Conservation (phyloP, 1,140 invertebrate species). For the Ips nitidus region DNA sequence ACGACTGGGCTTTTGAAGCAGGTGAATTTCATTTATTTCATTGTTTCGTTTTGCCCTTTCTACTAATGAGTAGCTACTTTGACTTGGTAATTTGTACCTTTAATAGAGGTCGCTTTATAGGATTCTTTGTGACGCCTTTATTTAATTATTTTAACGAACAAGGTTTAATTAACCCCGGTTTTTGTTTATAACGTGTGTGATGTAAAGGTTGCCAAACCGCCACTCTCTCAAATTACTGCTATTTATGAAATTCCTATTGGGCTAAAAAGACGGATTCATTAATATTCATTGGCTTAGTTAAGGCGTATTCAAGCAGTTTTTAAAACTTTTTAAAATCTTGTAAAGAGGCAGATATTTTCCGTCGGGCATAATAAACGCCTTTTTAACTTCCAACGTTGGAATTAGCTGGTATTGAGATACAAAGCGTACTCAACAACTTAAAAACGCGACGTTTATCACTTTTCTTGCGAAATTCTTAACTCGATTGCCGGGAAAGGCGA, state of each 20-base stretch:
- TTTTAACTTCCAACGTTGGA: slow-evolving; percentile 30
- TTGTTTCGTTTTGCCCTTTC: too few relatives aligned
- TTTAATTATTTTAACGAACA: too few relatives aligned
- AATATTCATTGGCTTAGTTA: slow-evolving; percentile 38
- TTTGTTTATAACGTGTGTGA: too few relatives aligned
- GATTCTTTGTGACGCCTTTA: too few relatives aligned
- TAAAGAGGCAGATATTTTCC: slow-evolving; percentile 26
- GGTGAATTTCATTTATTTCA: too few relatives aligned
- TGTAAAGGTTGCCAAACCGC: too few relatives aligned
- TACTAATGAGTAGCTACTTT: too few relatives aligned
- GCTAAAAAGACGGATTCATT: slow-evolving; percentile 16
- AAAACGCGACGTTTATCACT: slow-evolving; percentile 36
- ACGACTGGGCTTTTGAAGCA: too few relatives aligned
- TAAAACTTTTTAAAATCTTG: slow-evolving; percentile 33
- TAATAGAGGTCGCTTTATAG: too few relatives aligned
- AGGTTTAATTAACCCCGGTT: too few relatives aligned
- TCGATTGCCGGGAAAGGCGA: neutral
- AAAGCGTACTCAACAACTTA: slow-evolving; percentile 27
- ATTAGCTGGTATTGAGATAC: slow-evolving; percentile 39
- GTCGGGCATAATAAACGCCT: slow-evolving; percentile 10
- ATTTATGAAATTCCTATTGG: slow-evolving; percentile 1
- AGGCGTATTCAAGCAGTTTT: slow-evolving; percentile 27
- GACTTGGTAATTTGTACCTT: too few relatives aligned
- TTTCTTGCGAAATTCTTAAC: slow-evolving; percentile 29
- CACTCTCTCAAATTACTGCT: neutral